A percentile compares a stretch with the other conserved stretches of the same genome.
These are phyloP conservation scores for Folsomia candida DNA, from an alignment of 2,888 invertebrate genomes.

Conservation along the genomic window DNA sequence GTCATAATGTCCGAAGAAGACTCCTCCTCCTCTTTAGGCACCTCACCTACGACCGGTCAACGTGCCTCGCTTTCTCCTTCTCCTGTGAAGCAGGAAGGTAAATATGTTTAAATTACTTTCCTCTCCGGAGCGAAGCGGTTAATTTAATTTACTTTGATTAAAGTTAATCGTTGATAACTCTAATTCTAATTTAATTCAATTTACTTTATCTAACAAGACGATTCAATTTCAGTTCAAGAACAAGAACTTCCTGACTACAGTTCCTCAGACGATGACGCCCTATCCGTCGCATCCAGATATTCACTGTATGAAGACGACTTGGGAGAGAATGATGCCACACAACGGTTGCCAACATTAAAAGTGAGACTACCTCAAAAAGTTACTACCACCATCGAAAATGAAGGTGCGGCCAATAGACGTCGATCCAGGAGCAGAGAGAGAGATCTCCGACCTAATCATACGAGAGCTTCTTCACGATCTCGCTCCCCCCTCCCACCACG, in stretches of 20 bases:
- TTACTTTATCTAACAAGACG: too few relatives aligned
- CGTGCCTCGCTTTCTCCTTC: too few relatives aligned
- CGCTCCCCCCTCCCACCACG: constrained; percentile 1
- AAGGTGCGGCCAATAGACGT: background rate
- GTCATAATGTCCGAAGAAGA: constrained; percentile 9
- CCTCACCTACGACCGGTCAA: background rate
- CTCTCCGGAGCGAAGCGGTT: too few relatives aligned
- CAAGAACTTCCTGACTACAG: background rate
- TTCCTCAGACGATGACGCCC: constrained; percentile 12
- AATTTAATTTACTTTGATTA: too few relatives aligned
- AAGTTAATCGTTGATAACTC: too few relatives aligned
- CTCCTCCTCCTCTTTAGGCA: background rate
- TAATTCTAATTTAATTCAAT: too few relatives aligned
- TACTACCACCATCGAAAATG: background rate
- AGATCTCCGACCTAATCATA: background rate
- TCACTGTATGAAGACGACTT: constrained; percentile 10
- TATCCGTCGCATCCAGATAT: constrained; percentile 9
- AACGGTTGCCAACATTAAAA: background rate
- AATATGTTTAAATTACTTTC: too few relatives aligned
- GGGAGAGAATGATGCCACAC: background rate
- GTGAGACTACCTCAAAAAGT: background rate
- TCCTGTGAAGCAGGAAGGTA: too few relatives aligned
- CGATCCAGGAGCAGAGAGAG: background rate
- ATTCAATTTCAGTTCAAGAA: background rate
- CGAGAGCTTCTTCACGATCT: too few relatives aligned